These are phyloP conservation scores for Brachypterus glaber DNA, from an alignment of 2,888 invertebrate species.

Conservation along the genomic window DNA sequence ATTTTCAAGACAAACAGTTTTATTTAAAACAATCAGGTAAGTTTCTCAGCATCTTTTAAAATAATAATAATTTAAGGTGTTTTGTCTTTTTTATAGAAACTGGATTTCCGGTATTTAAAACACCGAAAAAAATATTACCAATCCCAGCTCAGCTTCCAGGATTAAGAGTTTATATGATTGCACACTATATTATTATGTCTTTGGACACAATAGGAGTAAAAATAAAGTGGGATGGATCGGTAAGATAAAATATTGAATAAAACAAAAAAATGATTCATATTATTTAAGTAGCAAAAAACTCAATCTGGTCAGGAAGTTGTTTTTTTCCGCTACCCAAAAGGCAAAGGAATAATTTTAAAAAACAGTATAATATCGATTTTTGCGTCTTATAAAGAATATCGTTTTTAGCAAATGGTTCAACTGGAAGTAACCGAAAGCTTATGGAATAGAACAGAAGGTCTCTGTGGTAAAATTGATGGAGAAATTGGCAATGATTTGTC, in stretches of 20 bases:
- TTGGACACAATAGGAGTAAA: constrained; percentile 58
- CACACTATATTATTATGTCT: constrained; percentile 57
- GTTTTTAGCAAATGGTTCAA: constrained; percentile 50
- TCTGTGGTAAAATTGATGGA: constrained; percentile 74
- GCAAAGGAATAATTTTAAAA: too few relatives aligned
- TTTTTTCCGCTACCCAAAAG: too few relatives aligned
- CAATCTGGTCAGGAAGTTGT: too few relatives aligned
- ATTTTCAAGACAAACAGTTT: constrained; percentile 62
- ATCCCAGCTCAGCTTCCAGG: constrained; percentile 67
- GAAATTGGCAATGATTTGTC: constrained; percentile 58
- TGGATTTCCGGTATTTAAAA: constrained; percentile 25
- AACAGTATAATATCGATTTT: too few relatives aligned
- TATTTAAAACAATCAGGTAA: constrained; percentile 44
- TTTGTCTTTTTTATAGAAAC: constrained; percentile 7
- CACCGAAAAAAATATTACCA: constrained; percentile 41
- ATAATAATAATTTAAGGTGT: neutral
- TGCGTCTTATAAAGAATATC: too few relatives aligned
- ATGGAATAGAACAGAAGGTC: constrained; percentile 72
- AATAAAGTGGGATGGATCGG: constrained; percentile 70
- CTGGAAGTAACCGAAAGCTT: constrained; percentile 57
- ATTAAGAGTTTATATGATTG: constrained; percentile 61
- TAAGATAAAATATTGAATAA: constrained; percentile 29
- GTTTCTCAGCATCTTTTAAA: constrained; percentile 13
- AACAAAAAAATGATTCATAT: neutral
- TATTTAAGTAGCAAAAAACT: too few relatives aligned